Percentiles rank a stretch among this genome's conserved stretches.
Conservation (phyloP, 30 jellyfish, hydroid and myxozoan species). For the Hydractinia symbiolongicarpus region DNA sequence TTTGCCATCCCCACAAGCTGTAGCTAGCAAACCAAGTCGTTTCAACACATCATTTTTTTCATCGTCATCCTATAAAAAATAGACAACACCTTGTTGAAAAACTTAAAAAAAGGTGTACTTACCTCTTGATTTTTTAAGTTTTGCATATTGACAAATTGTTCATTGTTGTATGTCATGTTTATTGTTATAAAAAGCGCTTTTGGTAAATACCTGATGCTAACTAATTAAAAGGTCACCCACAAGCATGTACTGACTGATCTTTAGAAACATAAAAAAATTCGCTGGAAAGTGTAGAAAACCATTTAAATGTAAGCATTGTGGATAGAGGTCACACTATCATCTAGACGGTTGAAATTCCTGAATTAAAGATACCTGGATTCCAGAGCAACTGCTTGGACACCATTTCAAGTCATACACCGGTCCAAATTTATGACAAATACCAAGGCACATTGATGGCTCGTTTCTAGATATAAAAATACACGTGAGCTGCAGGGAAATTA, state of each 20-base stretch:
- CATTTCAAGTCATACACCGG: conserved; percentile 52
- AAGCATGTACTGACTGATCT: too few species aligned
- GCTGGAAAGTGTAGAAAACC: too few species aligned
- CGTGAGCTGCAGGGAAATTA: background rate
- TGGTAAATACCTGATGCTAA: too few species aligned
- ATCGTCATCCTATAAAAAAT: conserved; percentile 5
- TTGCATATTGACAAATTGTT: background rate
- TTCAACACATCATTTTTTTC: background rate
- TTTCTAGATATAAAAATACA: background rate
- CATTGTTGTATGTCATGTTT: background rate
- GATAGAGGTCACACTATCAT: background rate
- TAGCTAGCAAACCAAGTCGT: conserved; percentile 55
- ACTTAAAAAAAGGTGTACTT: background rate
- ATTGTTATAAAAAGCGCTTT: background rate
- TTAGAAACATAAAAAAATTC: too few species aligned
- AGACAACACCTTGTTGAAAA: background rate
- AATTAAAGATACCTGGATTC: background rate
- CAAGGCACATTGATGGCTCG: conserved; percentile 2
- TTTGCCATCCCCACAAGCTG: conserved; percentile 60
- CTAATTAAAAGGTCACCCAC: too few species aligned
- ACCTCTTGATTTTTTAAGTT: background rate
- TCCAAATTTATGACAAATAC: conserved; percentile 49
- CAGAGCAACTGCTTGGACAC: conserved; percentile 51
- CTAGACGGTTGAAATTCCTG: too few species aligned
- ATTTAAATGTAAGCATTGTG: background rate